A percentile compares a stretch with the other conserved stretches of the same genome.
Conservation (phyloP, 2,888 invertebrate species). For the Cephalotes varians region DNA sequence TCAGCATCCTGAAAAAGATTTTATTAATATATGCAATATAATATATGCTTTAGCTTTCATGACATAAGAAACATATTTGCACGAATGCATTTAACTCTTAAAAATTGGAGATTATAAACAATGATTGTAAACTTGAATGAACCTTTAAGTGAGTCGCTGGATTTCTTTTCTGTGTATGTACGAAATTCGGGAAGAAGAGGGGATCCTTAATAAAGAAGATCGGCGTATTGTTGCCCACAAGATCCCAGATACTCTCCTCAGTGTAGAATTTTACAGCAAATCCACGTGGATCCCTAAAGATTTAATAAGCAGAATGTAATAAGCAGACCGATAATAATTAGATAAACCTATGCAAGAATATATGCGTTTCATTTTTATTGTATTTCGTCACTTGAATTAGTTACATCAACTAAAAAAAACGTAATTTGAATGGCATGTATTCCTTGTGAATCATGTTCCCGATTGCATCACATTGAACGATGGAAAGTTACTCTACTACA, state of each 20-base stretch:
- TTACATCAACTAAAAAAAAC: not conserved
- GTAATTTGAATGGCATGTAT: conserved; percentile 4
- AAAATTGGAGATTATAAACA: not conserved
- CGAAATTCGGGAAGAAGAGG: conserved; percentile 96
- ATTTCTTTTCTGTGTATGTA: conserved; percentile 98
- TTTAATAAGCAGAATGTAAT: not conserved
- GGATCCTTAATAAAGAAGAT: conserved; percentile 97
- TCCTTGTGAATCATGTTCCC: conserved; percentile 12
- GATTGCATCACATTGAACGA: conserved; percentile 7
- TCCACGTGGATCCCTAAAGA: conserved; percentile 94
- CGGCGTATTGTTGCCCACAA: conserved; percentile 97
- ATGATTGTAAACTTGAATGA: conserved; percentile 40
- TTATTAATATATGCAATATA: conserved; percentile 4
- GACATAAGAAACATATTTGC: conserved; percentile 12
- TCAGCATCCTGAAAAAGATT: conserved; percentile 90
- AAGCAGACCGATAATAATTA: not conserved
- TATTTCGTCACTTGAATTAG: not conserved
- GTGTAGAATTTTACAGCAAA: conserved; percentile 98
- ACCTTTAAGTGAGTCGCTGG: conserved; percentile 95
- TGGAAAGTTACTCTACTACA: conserved; percentile 21
- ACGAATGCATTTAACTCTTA: conserved; percentile 11
- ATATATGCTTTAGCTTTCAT: not conserved
- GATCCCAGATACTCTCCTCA: conserved; percentile 97
- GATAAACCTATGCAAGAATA: not conserved
- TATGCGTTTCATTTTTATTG: not conserved